A percentile compares a stretch with the other conserved stretches of the same genome.
Conservation (phyloP, 2,113 vertebrate genomes). For the Gobio gobio region DNA sequence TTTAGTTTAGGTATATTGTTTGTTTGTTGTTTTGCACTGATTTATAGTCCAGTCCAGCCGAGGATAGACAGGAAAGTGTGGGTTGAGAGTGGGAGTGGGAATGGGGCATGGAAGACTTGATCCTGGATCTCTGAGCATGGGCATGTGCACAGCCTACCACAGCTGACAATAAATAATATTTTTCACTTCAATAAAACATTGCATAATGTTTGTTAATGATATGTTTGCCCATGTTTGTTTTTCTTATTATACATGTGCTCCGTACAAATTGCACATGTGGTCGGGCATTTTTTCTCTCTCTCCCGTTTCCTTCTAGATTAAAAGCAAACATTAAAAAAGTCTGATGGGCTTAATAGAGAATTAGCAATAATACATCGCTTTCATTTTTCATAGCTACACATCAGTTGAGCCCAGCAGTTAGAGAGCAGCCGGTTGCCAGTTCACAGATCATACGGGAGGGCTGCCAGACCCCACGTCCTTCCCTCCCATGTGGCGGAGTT, state of each 20-base stretch:
- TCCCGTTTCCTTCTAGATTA: neutral
- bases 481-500: slow-evolving; percentile 19
- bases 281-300: neutral
- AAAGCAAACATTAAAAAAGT: neutral
- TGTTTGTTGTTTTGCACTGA: neutral
- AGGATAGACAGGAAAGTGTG: neutral
- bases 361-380: slow-evolving; percentile 1
- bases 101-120: neutral
- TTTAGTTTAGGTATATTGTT: too few relatives aligned
- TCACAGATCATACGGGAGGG: slow-evolving; percentile 25
- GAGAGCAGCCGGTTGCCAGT: slow-evolving; percentile 33
- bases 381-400: neutral
- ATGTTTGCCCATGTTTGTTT: neutral
- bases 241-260: neutral
- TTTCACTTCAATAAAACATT: neutral
- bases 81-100: neutral
- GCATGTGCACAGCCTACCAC: neutral
- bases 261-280: neutral
- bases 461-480: slow-evolving; percentile 38
- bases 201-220: neutral
- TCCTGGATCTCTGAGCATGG: neutral
- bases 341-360: neutral
- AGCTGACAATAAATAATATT: neutral
- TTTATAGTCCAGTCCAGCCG: neutral
- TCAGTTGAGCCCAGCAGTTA: neutral